A percentile compares a stretch with the other conserved stretches of the same genome.
These are phyloP conservation scores for Bradynema listronoti DNA, from an alignment of 1,140 invertebrate genomes.

Conservation along the genomic window DNA sequence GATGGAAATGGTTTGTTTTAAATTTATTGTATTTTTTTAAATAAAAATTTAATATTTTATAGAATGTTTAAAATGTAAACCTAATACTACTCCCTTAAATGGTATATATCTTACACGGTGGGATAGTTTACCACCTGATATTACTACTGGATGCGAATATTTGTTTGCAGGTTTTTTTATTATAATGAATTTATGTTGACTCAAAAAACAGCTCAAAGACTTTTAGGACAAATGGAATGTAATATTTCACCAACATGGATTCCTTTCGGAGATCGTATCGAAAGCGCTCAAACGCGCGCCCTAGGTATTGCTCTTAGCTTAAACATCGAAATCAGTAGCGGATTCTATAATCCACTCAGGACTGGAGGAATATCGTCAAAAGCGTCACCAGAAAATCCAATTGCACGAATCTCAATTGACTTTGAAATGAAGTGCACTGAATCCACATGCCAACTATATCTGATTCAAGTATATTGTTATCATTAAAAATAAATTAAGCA, in stretches of 20 bases:
- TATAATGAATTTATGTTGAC: too few species aligned
- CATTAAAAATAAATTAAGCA: slow-evolving; percentile 3
- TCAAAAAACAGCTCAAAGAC: too few species aligned
- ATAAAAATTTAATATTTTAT: too few species aligned
- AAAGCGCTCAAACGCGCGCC: slow-evolving; percentile 57
- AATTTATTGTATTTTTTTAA: too few species aligned
- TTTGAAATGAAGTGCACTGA: slow-evolving; percentile 49
- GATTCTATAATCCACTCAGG: slow-evolving; percentile 51
- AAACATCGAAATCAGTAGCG: slow-evolving; percentile 34
- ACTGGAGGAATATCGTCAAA: slow-evolving; percentile 18
- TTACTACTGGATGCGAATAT: slow-evolving; percentile 61
- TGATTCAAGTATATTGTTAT: slow-evolving; percentile 58
- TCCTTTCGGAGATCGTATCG: slow-evolving; percentile 42
- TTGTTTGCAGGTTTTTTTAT: slow-evolving; percentile 46
- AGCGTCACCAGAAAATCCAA: slow-evolving; percentile 37
- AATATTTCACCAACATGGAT: slow-evolving; percentile 46
- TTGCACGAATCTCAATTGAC: slow-evolving; percentile 34
- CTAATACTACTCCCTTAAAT: too few species aligned
- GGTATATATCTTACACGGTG: slow-evolving; percentile 63
- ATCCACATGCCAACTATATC: slow-evolving; percentile 48
- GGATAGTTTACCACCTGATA: slow-evolving; percentile 62
- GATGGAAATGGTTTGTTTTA: too few species aligned
- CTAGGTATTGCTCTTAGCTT: slow-evolving; percentile 53
- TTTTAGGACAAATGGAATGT: too few species aligned
- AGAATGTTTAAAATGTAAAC: too few species aligned